These are phyloP conservation scores for Clinocottus analis DNA, from an alignment of 2,113 vertebrate genomes.

Conservation along the genomic window DNA sequence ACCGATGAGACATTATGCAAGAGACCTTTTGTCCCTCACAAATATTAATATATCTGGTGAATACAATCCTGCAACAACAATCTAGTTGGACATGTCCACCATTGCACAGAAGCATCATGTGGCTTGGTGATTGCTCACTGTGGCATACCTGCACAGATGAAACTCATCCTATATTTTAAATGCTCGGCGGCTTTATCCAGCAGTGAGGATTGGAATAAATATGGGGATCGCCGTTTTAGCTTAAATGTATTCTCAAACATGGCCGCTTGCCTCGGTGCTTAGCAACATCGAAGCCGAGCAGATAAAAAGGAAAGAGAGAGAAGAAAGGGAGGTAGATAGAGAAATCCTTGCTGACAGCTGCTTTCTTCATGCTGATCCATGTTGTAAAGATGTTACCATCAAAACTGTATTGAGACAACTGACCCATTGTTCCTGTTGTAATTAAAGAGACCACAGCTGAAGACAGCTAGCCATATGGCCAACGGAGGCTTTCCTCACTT, in stretches of 20 bases:
- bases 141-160: conserved; percentile 40
- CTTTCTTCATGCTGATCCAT: conserved; percentile 80
- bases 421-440: conserved; percentile 86
- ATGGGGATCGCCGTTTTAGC: conserved; percentile 86
- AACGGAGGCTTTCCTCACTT: conserved; percentile 54
- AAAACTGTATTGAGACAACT: conserved; percentile 83
- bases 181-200: conserved; percentile 81
- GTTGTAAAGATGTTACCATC: conserved; percentile 84
- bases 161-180: conserved; percentile 61
- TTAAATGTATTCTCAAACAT: conserved; percentile 77
- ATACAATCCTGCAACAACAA: conserved; percentile 28
- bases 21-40: conserved; percentile 32
- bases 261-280: conserved; percentile 82
- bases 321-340: conserved; percentile 56
- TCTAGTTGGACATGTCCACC: conserved; percentile 26
- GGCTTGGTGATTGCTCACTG: conserved; percentile 11
- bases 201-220: conserved; percentile 80
- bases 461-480: conserved; percentile 72
- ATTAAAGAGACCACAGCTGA: conserved; percentile 85
- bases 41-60: conserved; percentile 38
- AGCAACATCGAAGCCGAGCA: conserved; percentile 80
- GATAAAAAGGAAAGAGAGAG: conserved; percentile 48
- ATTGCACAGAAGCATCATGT: conserved; percentile 22
- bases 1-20: background rate
- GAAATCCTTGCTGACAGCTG: conserved; percentile 86